Evolutionary conservation across 1,140 invertebrate genomes (phyloP), one percentile per base, ranked within the genome.

Genomic region (Pachypeltis micranthus): DNA sequence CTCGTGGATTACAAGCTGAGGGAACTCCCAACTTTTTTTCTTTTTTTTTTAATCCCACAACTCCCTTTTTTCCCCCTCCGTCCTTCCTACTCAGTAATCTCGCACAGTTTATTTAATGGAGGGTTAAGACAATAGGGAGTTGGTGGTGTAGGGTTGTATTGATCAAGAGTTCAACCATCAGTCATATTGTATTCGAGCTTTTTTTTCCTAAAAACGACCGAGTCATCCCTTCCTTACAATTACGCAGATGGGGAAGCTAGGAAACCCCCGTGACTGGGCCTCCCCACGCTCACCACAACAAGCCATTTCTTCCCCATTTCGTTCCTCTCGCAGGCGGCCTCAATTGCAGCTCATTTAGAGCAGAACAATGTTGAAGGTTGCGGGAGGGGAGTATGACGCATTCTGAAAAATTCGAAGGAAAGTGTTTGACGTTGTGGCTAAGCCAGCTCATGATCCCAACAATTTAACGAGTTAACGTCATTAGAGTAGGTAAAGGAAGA

Each of bases 61-160:
- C 16, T 10, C 19, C 47, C 47, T 21, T 16, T 51, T 4, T 21
- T 10, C 10, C 10, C 47, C 47, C 19, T 21, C 23, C 47, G 7
- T 51, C 47, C 23, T 21, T 21, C 21, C 10, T 21, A 3, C 47
- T 51, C 21, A 51, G 12, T 51, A 51, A 51, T 51, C 47, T 51
- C 47, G 47, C 47, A 21, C 47, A 51, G 47, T 51, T 51, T 51
- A 51, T 51, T 51, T 51, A 51, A 51, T 51, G 47, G 47, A 51
- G 47, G 47, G 47, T 51, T 16, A 51, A 51, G 47, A 51, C 47
- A 51, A 51, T 51, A 51, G 47, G 47, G 47, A 51, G 47, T 10
- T 7, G 7, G 16, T 16, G 31, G 47, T n/a, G n/a, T n/a, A 10
- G 47, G 4, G 7, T 21, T 51, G 12, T 51, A 51, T 51, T 51